Conservation (phyloP, 2,888 invertebrate species). For the Nomada fucata region DNA sequence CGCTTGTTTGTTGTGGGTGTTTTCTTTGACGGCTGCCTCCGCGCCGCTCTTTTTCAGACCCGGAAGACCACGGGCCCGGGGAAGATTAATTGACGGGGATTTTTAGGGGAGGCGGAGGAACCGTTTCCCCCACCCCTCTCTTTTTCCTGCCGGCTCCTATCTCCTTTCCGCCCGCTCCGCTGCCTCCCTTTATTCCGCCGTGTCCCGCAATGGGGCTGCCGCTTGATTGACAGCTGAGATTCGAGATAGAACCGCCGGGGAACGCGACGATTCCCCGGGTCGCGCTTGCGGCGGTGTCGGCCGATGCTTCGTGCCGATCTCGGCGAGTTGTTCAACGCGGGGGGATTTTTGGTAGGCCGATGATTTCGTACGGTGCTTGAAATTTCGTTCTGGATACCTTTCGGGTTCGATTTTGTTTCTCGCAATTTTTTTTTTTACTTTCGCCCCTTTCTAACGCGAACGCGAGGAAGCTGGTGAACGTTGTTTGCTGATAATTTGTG, state of each 20-base stretch:
- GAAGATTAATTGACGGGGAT: constrained; percentile 51
- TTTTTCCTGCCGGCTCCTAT: background rate
- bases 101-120: constrained; percentile 14
- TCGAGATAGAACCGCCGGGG: background rate
- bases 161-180: background rate
- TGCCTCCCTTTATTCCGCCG: background rate
- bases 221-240: constrained; percentile 29
- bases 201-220: background rate
- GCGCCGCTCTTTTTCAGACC: constrained; percentile 60
- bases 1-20: constrained; percentile 62
- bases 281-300: background rate
- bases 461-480: too few relatives aligned
- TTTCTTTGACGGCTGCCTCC: constrained; percentile 58
- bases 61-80: constrained; percentile 39
- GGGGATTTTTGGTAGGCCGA: background rate
- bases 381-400: too few relatives aligned
- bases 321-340: background rate
- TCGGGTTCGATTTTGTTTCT: too few relatives aligned
- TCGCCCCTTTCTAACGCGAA: too few relatives aligned
- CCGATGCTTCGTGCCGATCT: background rate
- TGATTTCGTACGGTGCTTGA: background rate
- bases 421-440: too few relatives aligned
- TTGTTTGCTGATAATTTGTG: too few relatives aligned
- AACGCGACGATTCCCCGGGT: background rate
- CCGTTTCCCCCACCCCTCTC: constrained; percentile 6